These are phyloP conservation scores for Acyrthosiphon pisum DNA, from an alignment of 1,140 invertebrate genomes.

Conservation along the genomic window DNA sequence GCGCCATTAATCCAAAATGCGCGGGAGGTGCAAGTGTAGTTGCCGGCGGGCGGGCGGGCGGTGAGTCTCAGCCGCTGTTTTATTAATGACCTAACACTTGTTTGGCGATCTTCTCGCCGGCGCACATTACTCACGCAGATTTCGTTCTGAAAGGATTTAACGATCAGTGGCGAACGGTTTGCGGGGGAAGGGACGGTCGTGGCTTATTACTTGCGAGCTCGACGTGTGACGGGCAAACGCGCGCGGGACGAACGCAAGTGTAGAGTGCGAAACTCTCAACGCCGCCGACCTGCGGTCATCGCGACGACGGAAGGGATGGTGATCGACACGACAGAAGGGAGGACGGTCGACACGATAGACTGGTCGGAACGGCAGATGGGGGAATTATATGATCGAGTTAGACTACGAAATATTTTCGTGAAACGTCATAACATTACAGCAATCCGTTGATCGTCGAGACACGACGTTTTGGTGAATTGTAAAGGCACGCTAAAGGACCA, in stretches of 20 bases:
- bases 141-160: conserved; percentile 41
- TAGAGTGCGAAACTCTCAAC: too few relatives aligned
- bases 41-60: background rate
- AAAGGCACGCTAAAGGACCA: too few relatives aligned
- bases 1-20: conserved; percentile 20
- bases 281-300: background rate
- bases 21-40: background rate
- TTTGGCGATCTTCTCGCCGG: conserved; percentile 7
- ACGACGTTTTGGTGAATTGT: background rate
- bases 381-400: too few relatives aligned
- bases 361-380: too few relatives aligned
- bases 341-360: too few relatives aligned
- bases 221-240: too few relatives aligned
- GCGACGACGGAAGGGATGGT: background rate
- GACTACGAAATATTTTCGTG: background rate
- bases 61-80: background rate
- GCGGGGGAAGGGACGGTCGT: background rate
- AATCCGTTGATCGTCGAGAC: background rate
- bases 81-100: conserved; percentile 46
- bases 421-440: background rate
- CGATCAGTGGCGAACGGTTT: background rate
- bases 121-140: conserved; percentile 23
- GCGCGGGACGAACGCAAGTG: background rate
- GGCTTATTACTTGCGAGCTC: background rate
- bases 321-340: too few relatives aligned